phyloP scores from a whole-genome alignment of 2,113 vertebrate species.

The Aleadryas rufinucha region DNA sequence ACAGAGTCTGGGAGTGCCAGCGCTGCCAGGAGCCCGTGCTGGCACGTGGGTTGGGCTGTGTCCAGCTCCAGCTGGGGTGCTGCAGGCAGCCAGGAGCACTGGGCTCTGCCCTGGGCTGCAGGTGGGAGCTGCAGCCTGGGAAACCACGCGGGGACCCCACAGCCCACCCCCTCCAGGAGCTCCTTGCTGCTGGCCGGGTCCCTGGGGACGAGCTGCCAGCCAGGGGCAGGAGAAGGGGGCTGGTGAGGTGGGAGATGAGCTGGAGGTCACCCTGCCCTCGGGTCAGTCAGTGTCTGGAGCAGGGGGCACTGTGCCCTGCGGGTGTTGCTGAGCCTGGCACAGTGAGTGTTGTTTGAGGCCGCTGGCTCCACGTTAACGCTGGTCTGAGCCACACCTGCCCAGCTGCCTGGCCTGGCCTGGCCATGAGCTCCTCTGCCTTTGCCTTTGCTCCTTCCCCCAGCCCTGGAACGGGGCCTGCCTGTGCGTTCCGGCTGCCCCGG shows the following conservation, averaged over 20 bases:
- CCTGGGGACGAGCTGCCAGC: background rate
- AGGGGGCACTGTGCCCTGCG: background rate
- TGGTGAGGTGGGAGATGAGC: background rate
- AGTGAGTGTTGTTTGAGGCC: no score
- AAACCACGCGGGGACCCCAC: background rate
- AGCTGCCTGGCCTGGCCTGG: background rate
- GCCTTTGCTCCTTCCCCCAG: background rate
- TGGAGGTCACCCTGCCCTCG: background rate
- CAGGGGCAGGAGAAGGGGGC: background rate
- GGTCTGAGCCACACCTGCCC: background rate
- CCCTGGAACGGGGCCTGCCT: background rate
- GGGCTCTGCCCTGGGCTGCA: background rate
- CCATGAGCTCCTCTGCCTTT: background rate
- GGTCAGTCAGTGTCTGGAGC: background rate
- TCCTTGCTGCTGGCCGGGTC: fast-evolving
- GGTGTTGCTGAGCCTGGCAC: background rate
- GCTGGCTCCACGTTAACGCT: fast-evolving
- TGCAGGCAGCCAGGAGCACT: background rate
- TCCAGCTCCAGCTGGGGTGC: background rate
- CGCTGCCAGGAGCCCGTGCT: background rate
- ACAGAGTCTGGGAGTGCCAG: background rate
- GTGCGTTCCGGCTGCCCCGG: background rate
- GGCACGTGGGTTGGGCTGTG: background rate
- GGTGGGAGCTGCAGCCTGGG: background rate
- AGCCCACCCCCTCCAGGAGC: background rate